Evolutionary conservation across 2,797 vertebrate species (phyloP).

Genomic region (Peromyscus attwateri): DNA sequence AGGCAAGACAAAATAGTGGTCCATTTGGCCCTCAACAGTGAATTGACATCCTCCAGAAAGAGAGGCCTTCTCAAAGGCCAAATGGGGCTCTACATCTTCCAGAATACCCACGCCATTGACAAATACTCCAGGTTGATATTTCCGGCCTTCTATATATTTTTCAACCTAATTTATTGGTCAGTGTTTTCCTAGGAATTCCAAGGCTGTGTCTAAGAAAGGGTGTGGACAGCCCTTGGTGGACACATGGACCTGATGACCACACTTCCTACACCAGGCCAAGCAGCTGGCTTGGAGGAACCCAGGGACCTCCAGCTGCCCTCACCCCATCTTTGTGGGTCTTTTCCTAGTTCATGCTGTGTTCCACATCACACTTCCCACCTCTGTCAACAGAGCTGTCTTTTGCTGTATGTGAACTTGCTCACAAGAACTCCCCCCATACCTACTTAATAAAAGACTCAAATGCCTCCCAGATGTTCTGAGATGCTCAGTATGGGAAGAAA

Average conservation of each 20-base stretch:
- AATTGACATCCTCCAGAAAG: conserved; percentile 91
- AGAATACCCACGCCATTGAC: conserved; percentile 96
- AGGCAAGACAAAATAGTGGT: conserved; percentile 94
- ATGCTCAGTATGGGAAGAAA: not conserved
- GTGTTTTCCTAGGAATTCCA: conserved; percentile 92
- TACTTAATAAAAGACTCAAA: conserved; percentile 38
- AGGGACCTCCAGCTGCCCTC: not conserved
- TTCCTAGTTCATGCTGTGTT: not conserved
- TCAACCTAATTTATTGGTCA: conserved; percentile 98
- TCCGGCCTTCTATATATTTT: conserved; percentile 96
- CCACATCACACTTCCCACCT: not conserved
- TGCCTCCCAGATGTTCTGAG: conserved; percentile 20
- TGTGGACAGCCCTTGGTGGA: not conserved
- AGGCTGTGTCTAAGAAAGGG: conserved; percentile 37
- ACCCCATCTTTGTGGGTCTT: not conserved
- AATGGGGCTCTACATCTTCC: conserved; percentile 92
- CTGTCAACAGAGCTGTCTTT: not conserved
- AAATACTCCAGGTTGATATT: conserved; percentile 97
- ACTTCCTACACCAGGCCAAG: not conserved
- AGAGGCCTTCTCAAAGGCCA: conserved; percentile 90
- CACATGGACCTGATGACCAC: not conserved
- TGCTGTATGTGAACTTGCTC: conserved; percentile 26
- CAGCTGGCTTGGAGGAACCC: not conserved
- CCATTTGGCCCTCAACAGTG: conserved; percentile 92
- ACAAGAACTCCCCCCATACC: not conserved